Percentiles rank a stretch among this genome's conserved stretches.
Conservation (phyloP, 2,888 invertebrate species). For the Apamea epomidion region DNA sequence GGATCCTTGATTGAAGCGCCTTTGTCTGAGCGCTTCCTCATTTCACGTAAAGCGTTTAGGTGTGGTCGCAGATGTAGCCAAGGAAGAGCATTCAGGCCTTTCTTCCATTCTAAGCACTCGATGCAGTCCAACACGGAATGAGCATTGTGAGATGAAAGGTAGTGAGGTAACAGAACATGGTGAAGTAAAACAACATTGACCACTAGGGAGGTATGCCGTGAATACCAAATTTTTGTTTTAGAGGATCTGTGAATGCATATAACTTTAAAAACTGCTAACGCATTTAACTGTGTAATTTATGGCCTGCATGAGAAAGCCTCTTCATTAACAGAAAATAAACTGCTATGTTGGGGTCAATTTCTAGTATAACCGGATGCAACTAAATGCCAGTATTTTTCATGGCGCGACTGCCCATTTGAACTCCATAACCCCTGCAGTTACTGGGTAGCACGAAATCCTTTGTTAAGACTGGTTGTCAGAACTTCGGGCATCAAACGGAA, state of each 20-base stretch:
- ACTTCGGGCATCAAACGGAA: neutral
- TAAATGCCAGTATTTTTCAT: neutral
- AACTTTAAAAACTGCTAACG: neutral
- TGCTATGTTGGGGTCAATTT: neutral
- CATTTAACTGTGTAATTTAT: too few species aligned
- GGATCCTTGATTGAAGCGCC: conserved; percentile 60
- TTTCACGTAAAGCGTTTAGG: conserved; percentile 61
- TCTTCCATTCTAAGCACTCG: neutral
- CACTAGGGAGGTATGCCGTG: neutral
- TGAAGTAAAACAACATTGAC: neutral
- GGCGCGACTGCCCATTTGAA: neutral
- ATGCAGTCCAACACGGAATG: neutral
- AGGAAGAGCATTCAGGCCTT: neutral
- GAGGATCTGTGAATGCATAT: neutral
- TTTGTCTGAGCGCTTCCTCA: conserved; percentile 63
- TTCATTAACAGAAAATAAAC: neutral
- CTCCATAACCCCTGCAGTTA: neutral
- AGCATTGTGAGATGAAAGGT: neutral
- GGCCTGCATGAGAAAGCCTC: neutral
- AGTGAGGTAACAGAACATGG: neutral
- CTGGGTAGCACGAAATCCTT: neutral
- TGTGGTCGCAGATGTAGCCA: conserved; percentile 23
- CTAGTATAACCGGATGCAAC: neutral
- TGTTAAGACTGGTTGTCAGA: neutral
- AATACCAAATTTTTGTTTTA: neutral